A percentile compares a stretch with the other conserved stretches of the same genome.
These are phyloP conservation scores for Leptodactylus fallax DNA, from an alignment of 2,797 vertebrate genomes.

Conservation along the genomic window DNA sequence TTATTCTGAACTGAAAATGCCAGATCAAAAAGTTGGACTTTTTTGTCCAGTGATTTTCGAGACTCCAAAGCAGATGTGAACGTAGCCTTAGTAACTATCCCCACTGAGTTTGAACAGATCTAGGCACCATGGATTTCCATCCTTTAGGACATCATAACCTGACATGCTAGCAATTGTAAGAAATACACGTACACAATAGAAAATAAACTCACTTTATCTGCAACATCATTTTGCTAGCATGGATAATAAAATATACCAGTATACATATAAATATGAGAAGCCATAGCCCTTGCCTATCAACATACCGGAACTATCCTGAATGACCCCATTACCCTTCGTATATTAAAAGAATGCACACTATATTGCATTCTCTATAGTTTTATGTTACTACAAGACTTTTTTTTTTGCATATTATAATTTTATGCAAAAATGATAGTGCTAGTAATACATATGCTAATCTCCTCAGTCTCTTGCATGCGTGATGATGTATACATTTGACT, in stretches of 20 bases:
- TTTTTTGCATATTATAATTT: background rate
- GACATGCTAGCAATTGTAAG: background rate
- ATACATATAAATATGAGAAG: conserved; percentile 35
- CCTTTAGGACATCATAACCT: too few species aligned
- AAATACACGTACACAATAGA: conserved; percentile 30
- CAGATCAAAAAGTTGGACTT: too few species aligned
- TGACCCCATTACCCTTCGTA: background rate
- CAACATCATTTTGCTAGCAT: conserved; percentile 36
- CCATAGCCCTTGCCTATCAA: conserved; percentile 46
- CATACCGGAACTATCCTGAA: background rate
- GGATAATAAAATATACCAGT: conserved; percentile 45
- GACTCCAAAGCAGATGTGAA: too few species aligned
- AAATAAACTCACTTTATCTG: conserved; percentile 53
- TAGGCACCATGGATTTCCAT: too few species aligned
- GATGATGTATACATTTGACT: background rate
- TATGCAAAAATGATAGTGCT: background rate
- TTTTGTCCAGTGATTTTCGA: too few species aligned
- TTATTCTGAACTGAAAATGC: too few species aligned
- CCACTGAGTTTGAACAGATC: too few species aligned
- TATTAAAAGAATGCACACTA: background rate
- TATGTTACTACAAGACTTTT: background rate
- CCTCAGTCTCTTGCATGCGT: background rate
- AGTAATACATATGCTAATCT: background rate
- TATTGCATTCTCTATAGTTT: background rate
- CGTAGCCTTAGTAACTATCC: too few species aligned